These are phyloP conservation scores for Passer domesticus DNA, from an alignment of 2,113 vertebrate genomes.

Conservation along the genomic window DNA sequence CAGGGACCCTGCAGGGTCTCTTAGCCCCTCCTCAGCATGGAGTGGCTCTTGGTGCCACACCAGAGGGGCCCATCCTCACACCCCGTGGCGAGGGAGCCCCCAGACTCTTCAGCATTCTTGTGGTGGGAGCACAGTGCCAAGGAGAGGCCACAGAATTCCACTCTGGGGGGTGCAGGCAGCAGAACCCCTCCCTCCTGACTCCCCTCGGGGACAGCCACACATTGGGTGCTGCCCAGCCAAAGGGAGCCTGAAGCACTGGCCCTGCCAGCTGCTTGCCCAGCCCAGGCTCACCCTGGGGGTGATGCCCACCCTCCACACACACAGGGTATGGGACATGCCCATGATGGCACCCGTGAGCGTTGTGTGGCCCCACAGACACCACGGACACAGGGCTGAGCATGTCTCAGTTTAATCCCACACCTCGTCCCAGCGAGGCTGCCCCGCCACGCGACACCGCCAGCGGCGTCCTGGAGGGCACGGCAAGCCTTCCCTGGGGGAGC, in stretches of 20 bases:
- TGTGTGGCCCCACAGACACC: accelerated
- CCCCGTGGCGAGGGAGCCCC: accelerated
- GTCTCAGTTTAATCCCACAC: not conserved
- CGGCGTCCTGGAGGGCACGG: accelerated
- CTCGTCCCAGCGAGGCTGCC: not conserved
- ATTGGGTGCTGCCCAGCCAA: not conserved
- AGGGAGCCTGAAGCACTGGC: not conserved
- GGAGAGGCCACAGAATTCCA: not conserved
- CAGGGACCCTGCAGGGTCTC: not conserved
- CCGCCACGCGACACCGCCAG: accelerated
- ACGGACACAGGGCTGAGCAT: accelerated
- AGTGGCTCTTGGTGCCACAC: not conserved
- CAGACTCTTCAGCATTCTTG: accelerated
- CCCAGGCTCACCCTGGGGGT: not conserved
- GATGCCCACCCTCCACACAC: not conserved
- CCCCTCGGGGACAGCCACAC: not conserved
- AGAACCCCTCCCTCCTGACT: not conserved
- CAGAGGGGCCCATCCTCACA: not conserved
- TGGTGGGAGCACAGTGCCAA: not conserved
- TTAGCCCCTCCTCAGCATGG: not conserved
- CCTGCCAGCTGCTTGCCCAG: not conserved
- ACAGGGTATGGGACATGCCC: not conserved
- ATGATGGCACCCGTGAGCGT: accelerated
- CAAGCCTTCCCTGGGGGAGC: accelerated
- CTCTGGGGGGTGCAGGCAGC: not conserved